Evolutionary conservation across 1,140 invertebrate genomes (phyloP).

Genomic region (Sycophila sp.): DNA sequence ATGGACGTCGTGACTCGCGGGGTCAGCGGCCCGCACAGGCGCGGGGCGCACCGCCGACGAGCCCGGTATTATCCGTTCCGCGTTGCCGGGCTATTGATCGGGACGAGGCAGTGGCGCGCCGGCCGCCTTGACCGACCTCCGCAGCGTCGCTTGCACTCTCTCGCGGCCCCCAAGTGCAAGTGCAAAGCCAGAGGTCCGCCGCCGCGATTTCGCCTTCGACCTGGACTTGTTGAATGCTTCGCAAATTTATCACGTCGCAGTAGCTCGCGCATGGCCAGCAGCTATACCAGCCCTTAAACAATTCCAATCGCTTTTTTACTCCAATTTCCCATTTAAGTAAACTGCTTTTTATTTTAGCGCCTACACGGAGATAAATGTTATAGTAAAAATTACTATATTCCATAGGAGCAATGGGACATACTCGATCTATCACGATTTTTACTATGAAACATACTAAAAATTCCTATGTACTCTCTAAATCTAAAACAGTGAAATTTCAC

Average conservation of each 20-base stretch:
- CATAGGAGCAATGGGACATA: no score
- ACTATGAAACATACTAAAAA: no score
- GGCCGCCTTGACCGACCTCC: conserved; percentile 65
- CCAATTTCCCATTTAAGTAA: no score
- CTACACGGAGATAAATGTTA: no score
- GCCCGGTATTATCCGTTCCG: conserved; percentile 53
- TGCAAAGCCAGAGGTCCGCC: conserved; percentile 45
- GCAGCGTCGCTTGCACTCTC: conserved; percentile 15
- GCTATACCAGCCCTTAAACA: no score
- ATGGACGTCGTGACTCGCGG: conserved; percentile 35
- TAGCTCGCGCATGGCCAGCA: neutral
- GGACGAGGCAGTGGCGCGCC: neutral
- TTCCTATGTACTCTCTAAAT: no score
- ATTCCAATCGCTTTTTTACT: no score
- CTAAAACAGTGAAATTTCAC: no score
- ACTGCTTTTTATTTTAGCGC: no score
- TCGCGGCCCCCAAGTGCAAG: conserved; percentile 61
- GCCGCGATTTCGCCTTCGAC: neutral
- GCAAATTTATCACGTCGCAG: conserved; percentile 16
- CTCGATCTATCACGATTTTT: no score
- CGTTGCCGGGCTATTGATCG: conserved; percentile 64
- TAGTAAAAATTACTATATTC: no score
- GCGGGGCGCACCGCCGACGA: no score
- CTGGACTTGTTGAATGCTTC: conserved; percentile 31
- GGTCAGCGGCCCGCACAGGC: conserved; percentile 51